Conservation (phyloP, 2,888 invertebrate species). For the Chrysotoxum bicinctum region DNA sequence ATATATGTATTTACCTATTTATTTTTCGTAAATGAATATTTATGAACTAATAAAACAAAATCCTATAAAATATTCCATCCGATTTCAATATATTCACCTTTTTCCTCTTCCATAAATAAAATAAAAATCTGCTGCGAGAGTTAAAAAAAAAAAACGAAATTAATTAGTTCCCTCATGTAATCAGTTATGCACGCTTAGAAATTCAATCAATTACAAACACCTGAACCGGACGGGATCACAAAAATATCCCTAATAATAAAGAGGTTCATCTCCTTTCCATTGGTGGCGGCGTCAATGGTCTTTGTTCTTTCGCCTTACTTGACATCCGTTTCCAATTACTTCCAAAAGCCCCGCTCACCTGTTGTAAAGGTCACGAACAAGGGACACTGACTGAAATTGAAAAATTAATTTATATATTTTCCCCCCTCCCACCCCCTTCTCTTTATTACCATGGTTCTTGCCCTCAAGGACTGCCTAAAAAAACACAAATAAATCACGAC, state of each 20-base stretch:
- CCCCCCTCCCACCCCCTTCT: neutral
- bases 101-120: neutral
- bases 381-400: constrained; percentile 57
- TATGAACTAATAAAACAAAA: neutral
- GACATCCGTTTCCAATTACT: neutral
- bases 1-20: no score
- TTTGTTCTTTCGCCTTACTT: constrained; percentile 16
- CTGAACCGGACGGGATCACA: constrained; percentile 48
- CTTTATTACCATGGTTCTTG: neutral
- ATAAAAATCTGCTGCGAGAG: neutral
- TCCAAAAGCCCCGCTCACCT: neutral
- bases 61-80: neutral
- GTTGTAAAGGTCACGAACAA: constrained; percentile 8
- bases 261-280: neutral
- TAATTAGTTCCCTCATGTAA: constrained; percentile 57
- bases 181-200: constrained; percentile 13
- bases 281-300: neutral
- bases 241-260: constrained; percentile 37
- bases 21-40: neutral
- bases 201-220: constrained; percentile 63
- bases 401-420: constrained; percentile 65
- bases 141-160: constrained; percentile 24
- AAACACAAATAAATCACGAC: constrained; percentile 65
- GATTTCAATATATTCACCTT: neutral
- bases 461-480: neutral